Percentiles rank a stretch among this genome's conserved stretches.
phyloP scores from a whole-genome alignment of 2,888 invertebrate species.

The Conops quadrifasciatus region DNA sequence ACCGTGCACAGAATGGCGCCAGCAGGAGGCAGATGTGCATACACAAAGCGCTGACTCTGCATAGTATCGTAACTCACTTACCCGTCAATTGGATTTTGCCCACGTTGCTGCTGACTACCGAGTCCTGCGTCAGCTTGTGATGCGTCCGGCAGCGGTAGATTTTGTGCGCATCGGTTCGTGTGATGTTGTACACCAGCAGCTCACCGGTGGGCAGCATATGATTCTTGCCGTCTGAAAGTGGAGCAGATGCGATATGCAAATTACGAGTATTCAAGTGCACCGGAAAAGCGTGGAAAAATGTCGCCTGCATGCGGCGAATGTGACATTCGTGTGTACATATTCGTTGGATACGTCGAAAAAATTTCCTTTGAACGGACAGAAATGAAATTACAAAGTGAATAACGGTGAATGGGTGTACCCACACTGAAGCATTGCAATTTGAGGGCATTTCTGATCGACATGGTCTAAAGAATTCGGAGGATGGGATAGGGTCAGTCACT shows the following conservation, averaged over 20 bases:
- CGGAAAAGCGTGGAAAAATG: not conserved
- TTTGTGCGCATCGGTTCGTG: slow-evolving; percentile 68
- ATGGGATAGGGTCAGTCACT: too few species aligned
- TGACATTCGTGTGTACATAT: too few species aligned
- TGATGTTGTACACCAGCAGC: slow-evolving; percentile 70
- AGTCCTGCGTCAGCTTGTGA: slow-evolving; percentile 71
- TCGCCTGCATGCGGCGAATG: not conserved
- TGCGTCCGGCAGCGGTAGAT: slow-evolving; percentile 71
- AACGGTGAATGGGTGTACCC: too few species aligned
- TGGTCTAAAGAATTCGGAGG: too few species aligned
- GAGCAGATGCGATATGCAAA: not conserved
- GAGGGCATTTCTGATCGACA: too few species aligned
- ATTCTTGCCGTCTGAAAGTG: slow-evolving; percentile 67
- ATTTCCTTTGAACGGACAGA: too few species aligned
- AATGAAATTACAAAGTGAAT: too few species aligned
- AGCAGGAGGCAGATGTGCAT: not conserved
- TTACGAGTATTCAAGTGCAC: slow-evolving; percentile 5
- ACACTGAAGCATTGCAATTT: too few species aligned
- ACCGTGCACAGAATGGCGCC: too few species aligned
- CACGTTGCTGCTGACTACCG: slow-evolving; percentile 69
- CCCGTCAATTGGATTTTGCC: slow-evolving; percentile 70
- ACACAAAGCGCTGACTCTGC: not conserved
- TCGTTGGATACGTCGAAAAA: too few species aligned
- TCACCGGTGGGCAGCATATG: slow-evolving; percentile 71
- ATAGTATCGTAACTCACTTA: slow-evolving; percentile 58